Evolutionary conservation across 2,888 invertebrate genomes (phyloP).

Genomic region (Elegia similella): DNA sequence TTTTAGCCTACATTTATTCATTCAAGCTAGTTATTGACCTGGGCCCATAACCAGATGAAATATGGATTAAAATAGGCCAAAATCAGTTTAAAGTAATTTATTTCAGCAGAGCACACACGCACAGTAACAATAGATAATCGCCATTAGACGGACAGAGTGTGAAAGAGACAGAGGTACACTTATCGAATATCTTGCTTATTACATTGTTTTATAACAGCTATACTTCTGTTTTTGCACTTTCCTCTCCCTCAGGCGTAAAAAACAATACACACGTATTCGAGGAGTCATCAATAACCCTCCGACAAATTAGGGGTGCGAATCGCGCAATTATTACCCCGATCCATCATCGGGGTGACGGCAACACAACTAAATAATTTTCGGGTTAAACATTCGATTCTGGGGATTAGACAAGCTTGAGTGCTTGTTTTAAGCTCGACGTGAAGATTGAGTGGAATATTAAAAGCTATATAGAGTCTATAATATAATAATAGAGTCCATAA

Average conservation of each 20-base stretch:
- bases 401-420: slow-evolving; percentile 23
- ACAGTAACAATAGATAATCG: too few relatives aligned
- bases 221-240: background rate
- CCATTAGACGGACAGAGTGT: too few relatives aligned
- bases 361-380: slow-evolving; percentile 78
- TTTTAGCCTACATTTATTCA: too few relatives aligned
- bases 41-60: too few relatives aligned
- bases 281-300: slow-evolving; percentile 62
- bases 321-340: slow-evolving; percentile 75
- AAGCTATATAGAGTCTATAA: too few relatives aligned
- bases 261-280: slow-evolving; percentile 38
- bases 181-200: too few relatives aligned
- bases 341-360: slow-evolving; percentile 68
- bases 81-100: too few relatives aligned
- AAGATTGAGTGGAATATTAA: slow-evolving; percentile 11
- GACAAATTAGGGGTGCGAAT: slow-evolving; percentile 59
- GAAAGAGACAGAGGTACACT: too few relatives aligned
- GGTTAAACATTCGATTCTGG: slow-evolving; percentile 55
- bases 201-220: too few relatives aligned
- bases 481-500: background rate
- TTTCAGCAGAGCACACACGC: too few relatives aligned
- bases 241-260: background rate
- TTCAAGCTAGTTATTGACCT: too few relatives aligned
- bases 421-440: slow-evolving; percentile 17
- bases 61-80: too few relatives aligned